Evolutionary conservation across 1,140 invertebrate species (phyloP), one percentile per base, ranked within the genome.

Genomic region (Diabrotica undecimpunctata): DNA sequence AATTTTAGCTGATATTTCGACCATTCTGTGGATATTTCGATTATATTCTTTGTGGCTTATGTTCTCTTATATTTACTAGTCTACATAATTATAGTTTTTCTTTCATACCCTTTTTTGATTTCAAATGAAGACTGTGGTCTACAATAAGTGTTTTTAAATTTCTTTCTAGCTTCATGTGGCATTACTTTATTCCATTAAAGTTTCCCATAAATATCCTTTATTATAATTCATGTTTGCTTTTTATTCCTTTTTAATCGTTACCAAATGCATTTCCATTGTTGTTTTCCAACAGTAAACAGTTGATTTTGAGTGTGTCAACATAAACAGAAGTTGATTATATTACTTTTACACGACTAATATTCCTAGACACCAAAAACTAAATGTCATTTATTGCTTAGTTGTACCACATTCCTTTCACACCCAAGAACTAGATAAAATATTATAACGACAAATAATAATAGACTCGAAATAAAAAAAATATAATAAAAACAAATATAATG

Each of bases 321-420:
- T 25, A 25, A 25, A 25, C 25, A 25, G 25, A 25, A 25, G 25
- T 25, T 25, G 25, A 25, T 25, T 25, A 1, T 25, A 25, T 25
- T 25, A 25, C 25, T 4, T 25, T 25, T 25, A 25, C 25, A 25
- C 25, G 25, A 25, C 25, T 25, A 25, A 25, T 25, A 25, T 25
- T 25, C 25, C 25, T 25, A 25, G 25, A 25, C 25, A 25, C 25
- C 25, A 46, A 46, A 46, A 46, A 46, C 41, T 25, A 54, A 68
- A 66, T 69, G 66, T 73, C 60, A 59, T 66, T 66, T 76, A 76
- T 76, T 76, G 74, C 74, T 74, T 73, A 70, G 68, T 74, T 65
- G 70, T 71, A 75, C 73, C 73, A 74, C 66, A 69, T 62, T 68
- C 58, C 61, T 61, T 12, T 62, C 61, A 39, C 53, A 62, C 61